Evolutionary conservation across 2,888 invertebrate species (phyloP), one percentile per base, ranked within the genome.

Genomic region (Ormia ochracea): DNA sequence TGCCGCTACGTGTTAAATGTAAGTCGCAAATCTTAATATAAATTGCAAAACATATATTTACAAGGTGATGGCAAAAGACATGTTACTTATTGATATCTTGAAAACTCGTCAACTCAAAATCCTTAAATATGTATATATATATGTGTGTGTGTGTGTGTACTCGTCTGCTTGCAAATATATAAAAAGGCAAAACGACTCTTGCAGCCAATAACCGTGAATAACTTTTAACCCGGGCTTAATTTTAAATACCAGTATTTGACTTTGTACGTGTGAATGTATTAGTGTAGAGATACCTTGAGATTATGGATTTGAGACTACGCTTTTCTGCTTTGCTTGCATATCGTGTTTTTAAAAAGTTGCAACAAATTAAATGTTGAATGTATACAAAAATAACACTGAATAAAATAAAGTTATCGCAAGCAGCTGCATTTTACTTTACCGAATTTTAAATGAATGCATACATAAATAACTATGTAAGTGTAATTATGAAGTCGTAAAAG

Each of bases 1-100:
- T 96, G 84, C 93, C 93, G 83, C 93, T 96, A 86, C 91, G 96
- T 83, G 96, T 96, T 81, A 96, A 96, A 91, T 96, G 96, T 96
- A 90, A 95, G 96, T 94, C 58, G 21, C 52, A 59, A 36, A 23
- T 65, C 23, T 50, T 50, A 48, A 19, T 36, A 2, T 31, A 17
- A 45, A 7, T 23, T 33, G 26, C 19, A 4, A n/a, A n/a, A n/a
- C n/a, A 17, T n/a, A 0, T 38, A 14, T 50, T 10, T n/a, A 23
- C 1, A 72, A 6, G 45, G 54, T 23, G 10, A 17, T 14, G 0
- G 0, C 4, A 63, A 45, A 59, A 45, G 45, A 36, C 45, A 0
- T 58, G 65, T 65, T 73, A 45, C 43, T 61, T 45, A 7, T 3
- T 2, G 2, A 14, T 17, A 19, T 43, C n/a, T n/a, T n/a, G n/a